Conservation (phyloP, 2,797 vertebrate genomes). For the Sebastes kiyomatsui region DNA sequence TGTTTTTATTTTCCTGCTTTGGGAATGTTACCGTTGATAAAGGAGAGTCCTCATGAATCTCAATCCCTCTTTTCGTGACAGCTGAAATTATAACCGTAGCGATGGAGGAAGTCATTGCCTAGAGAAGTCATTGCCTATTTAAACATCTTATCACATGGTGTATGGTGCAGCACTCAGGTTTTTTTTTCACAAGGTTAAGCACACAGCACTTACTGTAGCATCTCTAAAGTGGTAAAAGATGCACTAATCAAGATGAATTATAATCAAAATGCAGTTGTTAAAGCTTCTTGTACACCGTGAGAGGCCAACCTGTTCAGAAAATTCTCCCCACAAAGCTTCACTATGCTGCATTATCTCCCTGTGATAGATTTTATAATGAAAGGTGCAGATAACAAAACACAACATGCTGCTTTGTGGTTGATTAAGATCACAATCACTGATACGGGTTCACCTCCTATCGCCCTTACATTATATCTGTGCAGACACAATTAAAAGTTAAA, state of each 20-base stretch:
- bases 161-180: neutral
- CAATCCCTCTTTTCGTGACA: conserved; percentile 50
- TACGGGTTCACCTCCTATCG: neutral
- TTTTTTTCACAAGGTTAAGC: conserved; percentile 24
- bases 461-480: neutral
- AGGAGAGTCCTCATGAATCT: conserved; percentile 44
- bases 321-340: neutral
- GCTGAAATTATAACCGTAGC: conserved; percentile 49
- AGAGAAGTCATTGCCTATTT: conserved; percentile 43
- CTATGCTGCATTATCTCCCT: neutral
- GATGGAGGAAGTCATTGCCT: conserved; percentile 52
- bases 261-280: conserved; percentile 10
- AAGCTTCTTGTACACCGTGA: neutral
- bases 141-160: conserved; percentile 21
- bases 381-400: conserved; percentile 5
- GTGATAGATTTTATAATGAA: conserved; percentile 23
- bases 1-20: conserved; percentile 32
- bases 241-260: conserved; percentile 32
- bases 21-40: conserved; percentile 37
- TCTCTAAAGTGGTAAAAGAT: conserved; percentile 27
- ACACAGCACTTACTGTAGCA: conserved; percentile 10
- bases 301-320: neutral
- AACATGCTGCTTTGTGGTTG: conserved; percentile 14
- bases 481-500: neutral
- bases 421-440: conserved; percentile 36